A percentile compares a stretch with the other conserved stretches of the same genome.
Conservation (phyloP, 2,797 vertebrate species). For the Catamblyrhynchus diadema region DNA sequence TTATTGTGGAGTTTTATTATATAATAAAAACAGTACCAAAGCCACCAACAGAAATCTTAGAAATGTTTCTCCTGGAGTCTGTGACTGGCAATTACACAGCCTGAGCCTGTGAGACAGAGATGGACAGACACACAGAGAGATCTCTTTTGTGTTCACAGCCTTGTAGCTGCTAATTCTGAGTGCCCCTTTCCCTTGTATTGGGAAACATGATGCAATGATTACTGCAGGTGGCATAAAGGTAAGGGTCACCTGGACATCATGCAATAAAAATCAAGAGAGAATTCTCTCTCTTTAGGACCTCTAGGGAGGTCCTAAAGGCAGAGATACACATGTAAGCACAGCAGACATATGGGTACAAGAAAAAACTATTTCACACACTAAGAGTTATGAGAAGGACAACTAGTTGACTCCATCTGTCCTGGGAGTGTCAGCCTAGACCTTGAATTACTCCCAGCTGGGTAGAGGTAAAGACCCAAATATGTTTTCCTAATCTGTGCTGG, state of each 20-base stretch:
- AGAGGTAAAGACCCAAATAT: not conserved
- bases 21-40: not conserved
- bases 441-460: not conserved
- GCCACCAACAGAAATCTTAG: not conserved
- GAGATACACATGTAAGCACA: not conserved
- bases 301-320: not conserved
- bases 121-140: not conserved
- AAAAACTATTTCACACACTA: not conserved
- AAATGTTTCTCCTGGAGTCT: not conserved
- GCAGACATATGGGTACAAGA: not conserved
- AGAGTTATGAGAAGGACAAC: not conserved
- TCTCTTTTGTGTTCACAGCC: not conserved
- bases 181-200: not conserved
- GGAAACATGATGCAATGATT: not conserved
- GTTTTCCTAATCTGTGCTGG: not conserved
- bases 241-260: not conserved
- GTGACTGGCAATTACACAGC: not conserved
- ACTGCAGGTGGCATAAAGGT: not conserved
- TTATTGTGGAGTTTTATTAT: not conserved
- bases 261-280: not conserved
- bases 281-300: not conserved
- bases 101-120: not conserved
- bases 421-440: not conserved
- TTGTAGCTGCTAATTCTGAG: not conserved
- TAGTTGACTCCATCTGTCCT: not conserved